Conservation (phyloP, 2,888 invertebrate species). For the Mythimna impura region DNA sequence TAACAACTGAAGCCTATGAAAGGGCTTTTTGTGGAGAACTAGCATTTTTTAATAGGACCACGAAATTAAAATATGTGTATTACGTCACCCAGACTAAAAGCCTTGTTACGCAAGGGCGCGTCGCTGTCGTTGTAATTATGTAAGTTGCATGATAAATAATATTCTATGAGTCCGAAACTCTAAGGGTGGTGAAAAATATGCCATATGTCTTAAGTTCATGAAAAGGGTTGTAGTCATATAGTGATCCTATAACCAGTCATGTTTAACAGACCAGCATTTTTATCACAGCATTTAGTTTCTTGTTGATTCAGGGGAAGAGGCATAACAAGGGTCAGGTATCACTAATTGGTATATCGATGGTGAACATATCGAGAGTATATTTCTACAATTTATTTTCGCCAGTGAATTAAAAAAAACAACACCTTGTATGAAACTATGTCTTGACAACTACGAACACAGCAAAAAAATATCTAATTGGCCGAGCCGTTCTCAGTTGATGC, state of each 20-base stretch:
- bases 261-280: neutral
- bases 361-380: too few relatives aligned
- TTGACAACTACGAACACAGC: neutral
- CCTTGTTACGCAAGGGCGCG: neutral
- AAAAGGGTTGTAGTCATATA: neutral
- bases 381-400: too few relatives aligned
- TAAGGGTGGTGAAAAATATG: neutral
- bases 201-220: neutral
- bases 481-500: too few relatives aligned
- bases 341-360: too few relatives aligned
- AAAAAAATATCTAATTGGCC: neutral
- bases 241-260: neutral
- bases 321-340: too few relatives aligned
- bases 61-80: slow-evolving; percentile 12
- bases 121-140: too few relatives aligned
- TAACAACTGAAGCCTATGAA: neutral
- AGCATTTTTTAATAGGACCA: neutral
- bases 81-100: slow-evolving; percentile 12
- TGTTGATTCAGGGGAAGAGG: neutral
- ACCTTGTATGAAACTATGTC: neutral
- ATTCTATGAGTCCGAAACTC: neutral
- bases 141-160: neutral
- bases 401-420: neutral
- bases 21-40: neutral
- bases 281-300: neutral